Evolutionary conservation across 2,888 invertebrate genomes (phyloP).

Genomic region (Venustoraphidia nigricollis): DNA sequence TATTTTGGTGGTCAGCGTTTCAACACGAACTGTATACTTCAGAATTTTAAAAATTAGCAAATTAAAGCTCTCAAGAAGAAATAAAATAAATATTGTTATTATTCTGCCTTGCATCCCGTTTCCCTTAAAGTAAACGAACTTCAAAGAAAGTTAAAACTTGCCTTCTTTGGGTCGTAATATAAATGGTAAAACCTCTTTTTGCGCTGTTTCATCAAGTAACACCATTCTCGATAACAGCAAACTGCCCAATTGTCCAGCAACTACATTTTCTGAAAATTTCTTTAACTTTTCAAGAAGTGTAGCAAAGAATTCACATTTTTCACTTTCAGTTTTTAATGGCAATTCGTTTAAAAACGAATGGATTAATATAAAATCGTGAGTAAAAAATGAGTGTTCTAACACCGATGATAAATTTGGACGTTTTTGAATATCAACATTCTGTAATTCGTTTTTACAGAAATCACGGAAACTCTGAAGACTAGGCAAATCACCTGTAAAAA

Average conservation of each 20-base stretch:
- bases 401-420: slow-evolving; percentile 53
- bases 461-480: slow-evolving; percentile 51
- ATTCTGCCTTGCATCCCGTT: neutral
- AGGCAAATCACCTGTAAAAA: slow-evolving; percentile 46
- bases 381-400: slow-evolving; percentile 61
- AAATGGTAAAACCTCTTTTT: slow-evolving; percentile 51
- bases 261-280: slow-evolving; percentile 61
- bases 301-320: slow-evolving; percentile 66
- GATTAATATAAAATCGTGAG: slow-evolving; percentile 71
- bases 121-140: slow-evolving; percentile 2
- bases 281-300: slow-evolving; percentile 50
- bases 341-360: slow-evolving; percentile 70
- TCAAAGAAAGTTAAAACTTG: slow-evolving; percentile 20
- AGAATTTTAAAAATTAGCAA: too few relatives aligned
- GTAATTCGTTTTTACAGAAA: slow-evolving; percentile 51
- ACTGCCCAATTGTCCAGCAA: slow-evolving; percentile 66
- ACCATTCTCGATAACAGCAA: slow-evolving; percentile 72
- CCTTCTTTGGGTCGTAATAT: slow-evolving; percentile 56
- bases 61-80: too few relatives aligned
- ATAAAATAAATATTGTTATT: too few relatives aligned
- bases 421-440: slow-evolving; percentile 43
- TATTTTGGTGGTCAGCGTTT: too few relatives aligned
- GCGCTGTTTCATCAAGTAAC: slow-evolving; percentile 66
- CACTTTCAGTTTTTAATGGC: slow-evolving; percentile 59
- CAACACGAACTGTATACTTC: neutral